phyloP scores from a whole-genome alignment of 1,140 invertebrate species.

The Periplaneta americana region DNA sequence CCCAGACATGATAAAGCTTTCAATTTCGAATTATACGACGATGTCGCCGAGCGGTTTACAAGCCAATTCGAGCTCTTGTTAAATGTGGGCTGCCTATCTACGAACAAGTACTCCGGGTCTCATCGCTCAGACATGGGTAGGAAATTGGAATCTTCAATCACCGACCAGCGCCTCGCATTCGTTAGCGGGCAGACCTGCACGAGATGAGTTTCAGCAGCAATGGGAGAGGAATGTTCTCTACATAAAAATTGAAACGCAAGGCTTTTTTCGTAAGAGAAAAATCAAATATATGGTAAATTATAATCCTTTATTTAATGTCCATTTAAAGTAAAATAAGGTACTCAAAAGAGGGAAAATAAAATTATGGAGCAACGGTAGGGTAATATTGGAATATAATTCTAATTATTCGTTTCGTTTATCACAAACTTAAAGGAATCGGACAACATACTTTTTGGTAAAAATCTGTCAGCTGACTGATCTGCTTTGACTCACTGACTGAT shows the following conservation, averaged over 20 bases:
- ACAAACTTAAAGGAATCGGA: too few species aligned
- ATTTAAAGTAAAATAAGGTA: too few species aligned
- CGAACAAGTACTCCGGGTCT: background rate
- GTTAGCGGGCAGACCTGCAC: background rate
- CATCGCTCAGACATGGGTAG: background rate
- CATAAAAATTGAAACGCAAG: background rate
- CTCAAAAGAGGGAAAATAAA: too few species aligned
- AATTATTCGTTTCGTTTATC: too few species aligned
- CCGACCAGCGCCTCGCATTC: background rate
- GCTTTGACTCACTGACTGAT: too few species aligned
- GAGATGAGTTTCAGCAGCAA: background rate
- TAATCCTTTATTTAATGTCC: too few species aligned
- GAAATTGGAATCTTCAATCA: background rate
- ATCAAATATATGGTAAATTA: too few species aligned
- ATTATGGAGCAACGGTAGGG: too few species aligned
- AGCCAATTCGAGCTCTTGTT: background rate
- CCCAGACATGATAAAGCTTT: background rate
- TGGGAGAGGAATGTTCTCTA: background rate
- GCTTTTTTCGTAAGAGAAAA: too few species aligned
- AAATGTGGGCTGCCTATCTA: background rate
- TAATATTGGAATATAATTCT: too few species aligned
- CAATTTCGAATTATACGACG: background rate
- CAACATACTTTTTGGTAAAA: too few species aligned
- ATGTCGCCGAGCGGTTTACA: background rate
- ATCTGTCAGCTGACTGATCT: too few species aligned